Conservation (phyloP, 2,797 vertebrate genomes). For the Silurus aristotelis region DNA sequence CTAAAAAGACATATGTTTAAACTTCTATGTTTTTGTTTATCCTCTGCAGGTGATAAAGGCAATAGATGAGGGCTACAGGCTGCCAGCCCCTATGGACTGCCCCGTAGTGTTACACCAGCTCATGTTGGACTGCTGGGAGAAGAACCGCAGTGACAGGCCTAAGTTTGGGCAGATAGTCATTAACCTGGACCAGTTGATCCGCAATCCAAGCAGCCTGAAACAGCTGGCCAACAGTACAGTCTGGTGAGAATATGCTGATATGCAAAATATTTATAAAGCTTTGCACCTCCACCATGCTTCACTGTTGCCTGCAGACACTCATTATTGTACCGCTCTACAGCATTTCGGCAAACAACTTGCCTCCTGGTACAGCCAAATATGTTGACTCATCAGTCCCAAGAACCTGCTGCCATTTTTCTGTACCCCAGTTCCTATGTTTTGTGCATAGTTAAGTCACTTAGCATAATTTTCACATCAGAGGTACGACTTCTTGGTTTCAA, state of each 20-base stretch:
- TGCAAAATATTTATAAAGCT: neutral
- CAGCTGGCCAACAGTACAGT: slow-evolving; percentile 74
- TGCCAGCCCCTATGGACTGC: slow-evolving; percentile 96
- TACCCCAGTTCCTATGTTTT: too few species aligned
- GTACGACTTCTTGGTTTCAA: too few species aligned
- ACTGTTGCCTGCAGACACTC: too few species aligned
- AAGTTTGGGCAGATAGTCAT: slow-evolving; percentile 92
- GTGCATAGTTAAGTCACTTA: too few species aligned
- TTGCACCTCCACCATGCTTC: neutral
- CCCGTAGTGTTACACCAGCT: slow-evolving; percentile 92
- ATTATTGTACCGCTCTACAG: too few species aligned
- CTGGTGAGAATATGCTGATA: slow-evolving; percentile 47
- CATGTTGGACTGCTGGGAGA: slow-evolving; percentile 98
- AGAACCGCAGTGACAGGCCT: slow-evolving; percentile 92
- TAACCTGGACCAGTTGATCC: slow-evolving; percentile 94
- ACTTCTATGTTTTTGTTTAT: slow-evolving; percentile 4
- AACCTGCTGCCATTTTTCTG: too few species aligned
- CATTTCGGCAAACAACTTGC: too few species aligned
- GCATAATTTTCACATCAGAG: too few species aligned
- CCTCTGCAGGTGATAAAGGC: slow-evolving; percentile 88
- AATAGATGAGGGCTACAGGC: slow-evolving; percentile 95
- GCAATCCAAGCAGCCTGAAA: slow-evolving; percentile 92
- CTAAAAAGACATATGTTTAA: neutral
- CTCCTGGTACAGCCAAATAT: too few species aligned
- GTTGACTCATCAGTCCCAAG: too few species aligned